These are phyloP conservation scores for Anthophora plumipes DNA, from an alignment of 2,888 invertebrate species.

Conservation along the genomic window DNA sequence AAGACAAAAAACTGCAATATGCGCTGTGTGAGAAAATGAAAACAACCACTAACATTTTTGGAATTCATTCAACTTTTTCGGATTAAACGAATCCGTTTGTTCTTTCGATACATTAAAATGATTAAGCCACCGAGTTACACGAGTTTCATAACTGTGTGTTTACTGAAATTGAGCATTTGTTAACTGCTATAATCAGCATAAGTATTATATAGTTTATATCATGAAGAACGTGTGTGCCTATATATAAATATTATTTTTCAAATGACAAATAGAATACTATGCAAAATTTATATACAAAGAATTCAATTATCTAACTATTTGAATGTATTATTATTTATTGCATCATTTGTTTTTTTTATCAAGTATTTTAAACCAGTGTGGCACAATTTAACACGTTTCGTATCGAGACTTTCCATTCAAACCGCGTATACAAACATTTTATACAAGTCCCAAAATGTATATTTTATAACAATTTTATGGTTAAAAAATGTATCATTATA, in stretches of 20 bases:
- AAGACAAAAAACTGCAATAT: slow-evolving; percentile 22
- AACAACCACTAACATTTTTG: slow-evolving; percentile 11
- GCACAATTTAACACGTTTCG: slow-evolving; percentile 1
- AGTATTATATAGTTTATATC: slow-evolving; percentile 1
- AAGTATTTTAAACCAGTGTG: slow-evolving; percentile 21
- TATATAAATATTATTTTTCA: slow-evolving; percentile 1
- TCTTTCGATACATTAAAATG: slow-evolving; percentile 31
- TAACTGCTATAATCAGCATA: slow-evolving; percentile 61
- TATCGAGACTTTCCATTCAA: no score
- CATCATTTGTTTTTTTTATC: neutral
- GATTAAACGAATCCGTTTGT: slow-evolving; percentile 13
- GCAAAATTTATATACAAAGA: neutral
- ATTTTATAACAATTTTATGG: no score
- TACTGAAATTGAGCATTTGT: slow-evolving; percentile 74
- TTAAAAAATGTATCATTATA: no score
- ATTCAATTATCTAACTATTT: neutral
- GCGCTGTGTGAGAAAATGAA: slow-evolving; percentile 20
- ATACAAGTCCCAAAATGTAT: no score
- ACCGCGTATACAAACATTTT: no score
- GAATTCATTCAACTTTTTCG: neutral
- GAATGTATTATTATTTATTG: neutral
- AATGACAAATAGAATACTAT: neutral
- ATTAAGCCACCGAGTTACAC: slow-evolving; percentile 25
- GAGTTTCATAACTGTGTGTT: slow-evolving; percentile 49
- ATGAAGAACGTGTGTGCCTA: neutral